Conservation (phyloP, 2,888 invertebrate genomes). For the Ariolimax columbianus region DNA sequence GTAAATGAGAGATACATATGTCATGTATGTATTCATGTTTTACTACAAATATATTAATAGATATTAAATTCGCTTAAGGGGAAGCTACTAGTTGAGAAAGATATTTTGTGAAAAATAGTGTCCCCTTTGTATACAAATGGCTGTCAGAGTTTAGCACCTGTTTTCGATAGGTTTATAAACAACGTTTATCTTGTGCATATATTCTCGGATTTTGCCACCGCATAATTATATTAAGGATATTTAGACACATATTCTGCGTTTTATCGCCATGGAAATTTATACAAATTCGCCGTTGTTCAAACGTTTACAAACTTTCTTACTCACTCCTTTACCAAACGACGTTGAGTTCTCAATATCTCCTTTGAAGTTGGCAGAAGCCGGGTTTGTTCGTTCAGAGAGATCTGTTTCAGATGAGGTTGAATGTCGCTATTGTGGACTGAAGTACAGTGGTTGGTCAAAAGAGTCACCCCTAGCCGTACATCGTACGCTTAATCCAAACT, state of each 20-base stretch:
- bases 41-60: neutral
- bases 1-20: neutral
- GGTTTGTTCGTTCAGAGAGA: constrained; percentile 43
- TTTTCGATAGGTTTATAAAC: constrained; percentile 33
- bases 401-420: constrained; percentile 45
- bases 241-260: constrained; percentile 9
- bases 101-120: constrained; percentile 32
- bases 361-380: constrained; percentile 51
- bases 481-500: constrained; percentile 45
- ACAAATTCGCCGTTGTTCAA: neutral
- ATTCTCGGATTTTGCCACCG: neutral
- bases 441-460: constrained; percentile 47
- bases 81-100: neutral
- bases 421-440: constrained; percentile 46
- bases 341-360: constrained; percentile 36
- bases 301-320: constrained; percentile 43
- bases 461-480: constrained; percentile 52
- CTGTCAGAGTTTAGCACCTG: constrained; percentile 10
- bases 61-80: neutral
- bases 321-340: constrained; percentile 35
- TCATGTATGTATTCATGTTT: neutral
- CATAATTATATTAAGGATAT: constrained; percentile 14
- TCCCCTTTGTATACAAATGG: constrained; percentile 46
- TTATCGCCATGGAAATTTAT: neutral
- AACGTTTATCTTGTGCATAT: neutral